A percentile compares a stretch with the other conserved stretches of the same genome.
Conservation (phyloP, 2,113 vertebrate species). For the Sceloporus undulatus region DNA sequence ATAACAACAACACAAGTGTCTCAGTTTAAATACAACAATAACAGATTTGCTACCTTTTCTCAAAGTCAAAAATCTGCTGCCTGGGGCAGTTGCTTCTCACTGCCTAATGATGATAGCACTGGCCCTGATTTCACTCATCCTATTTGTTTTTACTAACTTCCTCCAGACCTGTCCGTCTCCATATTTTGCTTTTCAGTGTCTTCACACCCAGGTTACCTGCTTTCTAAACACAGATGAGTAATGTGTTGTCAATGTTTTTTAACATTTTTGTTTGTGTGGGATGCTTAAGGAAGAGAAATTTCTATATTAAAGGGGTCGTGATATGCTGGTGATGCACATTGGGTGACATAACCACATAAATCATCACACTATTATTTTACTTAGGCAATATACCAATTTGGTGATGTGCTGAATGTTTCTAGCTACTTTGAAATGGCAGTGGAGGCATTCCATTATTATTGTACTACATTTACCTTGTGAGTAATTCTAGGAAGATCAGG, state of each 20-base stretch:
- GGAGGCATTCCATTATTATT: constrained; percentile 21
- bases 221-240: constrained; percentile 12
- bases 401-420: constrained; percentile 39
- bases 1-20: no score
- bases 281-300: constrained; percentile 39
- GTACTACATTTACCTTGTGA: constrained; percentile 17
- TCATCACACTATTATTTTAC: constrained; percentile 50
- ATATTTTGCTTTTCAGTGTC: neutral
- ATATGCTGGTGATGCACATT: constrained; percentile 29
- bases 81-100: no score
- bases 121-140: no score
- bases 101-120: no score
- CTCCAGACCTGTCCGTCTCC: neutral
- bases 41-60: no score
- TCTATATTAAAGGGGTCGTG: constrained; percentile 25
- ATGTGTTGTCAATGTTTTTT: constrained; percentile 14
- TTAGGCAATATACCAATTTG: constrained; percentile 29
- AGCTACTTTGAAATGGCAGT: constrained; percentile 24
- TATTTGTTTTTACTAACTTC: neutral
- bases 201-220: neutral
- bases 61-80: no score
- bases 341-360: constrained; percentile 18
- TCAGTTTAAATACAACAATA: no score
- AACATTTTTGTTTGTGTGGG: neutral
- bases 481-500: constrained; percentile 44